phyloP scores from a whole-genome alignment of 2,113 vertebrate species.

The Lasiurus borealis region DNA sequence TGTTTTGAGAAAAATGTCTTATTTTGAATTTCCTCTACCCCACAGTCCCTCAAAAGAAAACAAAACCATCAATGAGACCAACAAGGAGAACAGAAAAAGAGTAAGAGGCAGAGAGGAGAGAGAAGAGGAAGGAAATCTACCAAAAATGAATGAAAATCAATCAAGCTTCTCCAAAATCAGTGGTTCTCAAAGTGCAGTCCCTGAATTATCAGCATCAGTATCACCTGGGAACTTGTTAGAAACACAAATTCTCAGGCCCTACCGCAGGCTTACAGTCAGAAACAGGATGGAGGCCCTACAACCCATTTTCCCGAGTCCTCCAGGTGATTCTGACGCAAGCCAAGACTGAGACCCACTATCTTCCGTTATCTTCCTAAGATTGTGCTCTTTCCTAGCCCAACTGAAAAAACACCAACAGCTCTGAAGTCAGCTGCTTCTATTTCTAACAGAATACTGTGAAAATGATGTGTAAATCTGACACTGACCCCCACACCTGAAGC shows the following conservation, averaged over 20 bases:
- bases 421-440: neutral
- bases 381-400: neutral
- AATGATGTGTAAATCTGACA: neutral
- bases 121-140: neutral
- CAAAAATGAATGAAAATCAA: neutral
- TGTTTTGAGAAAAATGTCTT: neutral
- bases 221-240: neutral
- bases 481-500: neutral
- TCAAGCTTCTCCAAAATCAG: neutral
- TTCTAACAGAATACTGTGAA: constrained; percentile 4
- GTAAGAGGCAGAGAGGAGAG: neutral
- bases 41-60: neutral
- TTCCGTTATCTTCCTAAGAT: neutral
- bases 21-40: neutral
- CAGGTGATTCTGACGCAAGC: neutral
- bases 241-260: neutral
- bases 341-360: neutral
- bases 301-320: neutral
- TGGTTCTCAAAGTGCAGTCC: neutral
- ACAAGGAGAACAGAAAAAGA: neutral
- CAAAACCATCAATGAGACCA: neutral
- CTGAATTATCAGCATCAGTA: neutral
- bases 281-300: neutral
- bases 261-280: neutral
- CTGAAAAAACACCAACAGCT: neutral